phyloP scores from a whole-genome alignment of 2,113 vertebrate genomes.

The Cavia aperea region DNA sequence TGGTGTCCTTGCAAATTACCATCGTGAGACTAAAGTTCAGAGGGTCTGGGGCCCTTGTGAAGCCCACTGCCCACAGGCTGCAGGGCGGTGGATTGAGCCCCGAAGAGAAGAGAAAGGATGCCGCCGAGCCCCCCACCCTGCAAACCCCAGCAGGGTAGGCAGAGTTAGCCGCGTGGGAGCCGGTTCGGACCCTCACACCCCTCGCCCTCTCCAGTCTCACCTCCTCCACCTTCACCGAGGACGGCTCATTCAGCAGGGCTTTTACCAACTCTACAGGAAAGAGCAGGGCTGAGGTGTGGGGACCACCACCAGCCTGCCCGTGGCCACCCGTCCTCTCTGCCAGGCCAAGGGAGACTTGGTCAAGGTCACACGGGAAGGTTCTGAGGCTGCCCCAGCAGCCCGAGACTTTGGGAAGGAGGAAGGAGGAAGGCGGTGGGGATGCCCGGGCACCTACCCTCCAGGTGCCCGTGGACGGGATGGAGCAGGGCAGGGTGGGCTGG shows the following conservation, averaged over 20 bases:
- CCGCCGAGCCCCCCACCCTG: background rate
- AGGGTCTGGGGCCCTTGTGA: background rate
- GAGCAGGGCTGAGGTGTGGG: background rate
- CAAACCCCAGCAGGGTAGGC: background rate
- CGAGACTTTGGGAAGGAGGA: background rate
- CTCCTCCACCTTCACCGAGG: slow-evolving; percentile 68
- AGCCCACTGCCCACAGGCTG: background rate
- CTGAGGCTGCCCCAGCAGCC: background rate
- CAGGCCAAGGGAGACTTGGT: background rate
- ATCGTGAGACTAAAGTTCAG: background rate
- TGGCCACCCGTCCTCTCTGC: background rate
- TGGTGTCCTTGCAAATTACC: background rate
- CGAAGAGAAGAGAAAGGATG: background rate
- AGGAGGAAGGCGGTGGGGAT: background rate
- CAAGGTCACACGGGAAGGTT: slow-evolving; percentile 22
- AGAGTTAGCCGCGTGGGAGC: background rate
- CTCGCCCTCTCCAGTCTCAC: slow-evolving; percentile 57
- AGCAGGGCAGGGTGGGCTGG: background rate
- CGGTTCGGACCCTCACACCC: background rate
- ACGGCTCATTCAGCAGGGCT: slow-evolving; percentile 68
- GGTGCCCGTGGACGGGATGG: background rate
- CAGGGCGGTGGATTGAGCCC: background rate
- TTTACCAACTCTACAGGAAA: slow-evolving; percentile 73
- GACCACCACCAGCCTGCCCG: background rate
- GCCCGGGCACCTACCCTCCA: background rate